These are phyloP conservation scores for Amitus sp. DNA, from an alignment of 2,888 invertebrate genomes.

Conservation along the genomic window DNA sequence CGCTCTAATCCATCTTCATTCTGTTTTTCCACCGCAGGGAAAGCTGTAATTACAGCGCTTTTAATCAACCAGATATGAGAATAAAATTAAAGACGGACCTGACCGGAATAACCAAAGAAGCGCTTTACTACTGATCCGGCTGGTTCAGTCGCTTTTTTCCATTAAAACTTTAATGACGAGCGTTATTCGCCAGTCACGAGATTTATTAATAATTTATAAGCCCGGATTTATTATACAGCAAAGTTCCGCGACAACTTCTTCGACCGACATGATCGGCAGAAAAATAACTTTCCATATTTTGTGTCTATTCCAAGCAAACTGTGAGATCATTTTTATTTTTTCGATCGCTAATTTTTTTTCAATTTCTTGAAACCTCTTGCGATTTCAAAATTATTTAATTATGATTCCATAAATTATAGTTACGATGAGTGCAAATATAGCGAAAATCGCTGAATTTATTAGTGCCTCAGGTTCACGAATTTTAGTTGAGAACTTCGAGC, in stretches of 20 bases:
- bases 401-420: too few relatives aligned
- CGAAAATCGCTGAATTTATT: too few relatives aligned
- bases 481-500: too few relatives aligned
- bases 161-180: constrained; percentile 36
- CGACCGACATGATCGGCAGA: background rate
- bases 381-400: too few relatives aligned
- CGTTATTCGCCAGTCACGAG: constrained; percentile 24
- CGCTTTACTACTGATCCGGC: constrained; percentile 19
- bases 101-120: constrained; percentile 21
- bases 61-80: constrained; percentile 27
- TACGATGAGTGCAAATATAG: too few relatives aligned
- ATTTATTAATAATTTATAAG: constrained; percentile 27
- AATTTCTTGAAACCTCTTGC: too few relatives aligned
- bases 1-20: constrained; percentile 23
- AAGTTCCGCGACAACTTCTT: constrained; percentile 23
- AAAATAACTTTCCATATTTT: background rate
- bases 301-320: background rate
- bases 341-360: too few relatives aligned
- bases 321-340: too few relatives aligned
- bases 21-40: constrained; percentile 18
- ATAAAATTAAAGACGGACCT: constrained; percentile 34
- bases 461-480: too few relatives aligned
- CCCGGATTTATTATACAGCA: constrained; percentile 27
- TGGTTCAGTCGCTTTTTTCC: constrained; percentile 29
- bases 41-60: constrained; percentile 24